These are phyloP conservation scores for Diplogasteroides magnus DNA, from an alignment of 1,140 invertebrate species.

Conservation along the genomic window DNA sequence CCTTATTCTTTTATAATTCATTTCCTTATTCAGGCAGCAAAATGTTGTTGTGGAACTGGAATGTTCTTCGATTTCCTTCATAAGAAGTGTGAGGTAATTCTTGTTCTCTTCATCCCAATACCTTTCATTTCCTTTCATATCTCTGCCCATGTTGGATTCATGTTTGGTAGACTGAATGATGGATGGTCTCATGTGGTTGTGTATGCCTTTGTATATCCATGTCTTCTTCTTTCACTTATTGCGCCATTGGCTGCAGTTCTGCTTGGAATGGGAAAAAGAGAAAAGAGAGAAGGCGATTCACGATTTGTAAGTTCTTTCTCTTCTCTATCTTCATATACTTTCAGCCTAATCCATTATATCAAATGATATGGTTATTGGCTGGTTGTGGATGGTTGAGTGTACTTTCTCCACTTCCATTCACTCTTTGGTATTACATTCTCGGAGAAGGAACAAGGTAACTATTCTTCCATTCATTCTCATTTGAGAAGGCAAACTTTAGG, in stretches of 20 bases:
- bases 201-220: slow-evolving; percentile 52
- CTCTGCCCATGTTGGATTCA: slow-evolving; percentile 51
- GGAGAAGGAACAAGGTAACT: slow-evolving; percentile 38
- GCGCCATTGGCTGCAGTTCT: slow-evolving; percentile 50
- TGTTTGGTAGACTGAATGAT: slow-evolving; percentile 44
- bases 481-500: background rate
- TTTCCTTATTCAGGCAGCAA: slow-evolving; percentile 42
- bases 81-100: slow-evolving; percentile 30
- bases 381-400: slow-evolving; percentile 51
- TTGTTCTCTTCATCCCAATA: background rate
- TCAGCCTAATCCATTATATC: slow-evolving; percentile 51
- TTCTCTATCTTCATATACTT: slow-evolving; percentile 18
- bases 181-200: slow-evolving; percentile 39
- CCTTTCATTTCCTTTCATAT: slow-evolving; percentile 24
- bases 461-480: too few species aligned
- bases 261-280: slow-evolving; percentile 53
- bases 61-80: slow-evolving; percentile 36
- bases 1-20: background rate
- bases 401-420: slow-evolving; percentile 50
- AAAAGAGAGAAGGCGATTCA: slow-evolving; percentile 49
- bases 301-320: slow-evolving; percentile 41
- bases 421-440: slow-evolving; percentile 48
- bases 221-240: slow-evolving; percentile 48
- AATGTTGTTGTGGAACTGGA: slow-evolving; percentile 52
- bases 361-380: slow-evolving; percentile 53